A percentile compares a stretch with the other conserved stretches of the same genome.
phyloP scores from a whole-genome alignment of 2,797 vertebrate genomes.

The Scyliorhinus canicula region DNA sequence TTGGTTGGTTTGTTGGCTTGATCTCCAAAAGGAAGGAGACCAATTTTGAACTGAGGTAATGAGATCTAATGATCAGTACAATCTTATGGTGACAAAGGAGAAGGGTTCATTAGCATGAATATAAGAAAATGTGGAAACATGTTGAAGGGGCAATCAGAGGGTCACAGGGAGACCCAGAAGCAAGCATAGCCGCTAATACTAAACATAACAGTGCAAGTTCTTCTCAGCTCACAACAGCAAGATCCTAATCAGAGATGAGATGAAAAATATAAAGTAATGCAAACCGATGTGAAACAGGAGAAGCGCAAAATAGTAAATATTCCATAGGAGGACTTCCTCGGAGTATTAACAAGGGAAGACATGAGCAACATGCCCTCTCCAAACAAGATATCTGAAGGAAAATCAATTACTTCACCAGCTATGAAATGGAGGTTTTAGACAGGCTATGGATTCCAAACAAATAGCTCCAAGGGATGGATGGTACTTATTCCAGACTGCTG shows the following conservation, averaged over 20 bases:
- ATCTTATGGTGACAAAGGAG: background rate
- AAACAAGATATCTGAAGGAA: conserved; percentile 34
- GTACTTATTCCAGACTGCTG: conserved; percentile 26
- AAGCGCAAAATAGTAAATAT: background rate
- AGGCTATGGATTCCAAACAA: conserved; percentile 11
- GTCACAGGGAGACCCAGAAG: background rate
- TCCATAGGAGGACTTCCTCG: background rate
- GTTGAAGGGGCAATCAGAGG: background rate
- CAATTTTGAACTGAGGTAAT: background rate
- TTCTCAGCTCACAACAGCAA: background rate
- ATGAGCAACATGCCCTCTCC: background rate
- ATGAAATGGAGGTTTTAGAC: conserved; percentile 24
- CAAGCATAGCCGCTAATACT: background rate
- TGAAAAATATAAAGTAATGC: background rate
- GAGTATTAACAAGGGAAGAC: background rate
- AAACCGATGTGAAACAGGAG: background rate
- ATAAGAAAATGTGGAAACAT: background rate
- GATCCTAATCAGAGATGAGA: background rate
- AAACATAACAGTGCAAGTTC: background rate
- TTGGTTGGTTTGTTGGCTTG: background rate
- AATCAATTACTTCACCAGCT: conserved; percentile 23
- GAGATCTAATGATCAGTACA: background rate
- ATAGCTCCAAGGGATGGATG: background rate
- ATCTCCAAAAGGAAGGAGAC: background rate
- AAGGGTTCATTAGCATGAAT: background rate